phyloP scores from a whole-genome alignment of 1,140 invertebrate species.

The Diploscapter pachys region DNA sequence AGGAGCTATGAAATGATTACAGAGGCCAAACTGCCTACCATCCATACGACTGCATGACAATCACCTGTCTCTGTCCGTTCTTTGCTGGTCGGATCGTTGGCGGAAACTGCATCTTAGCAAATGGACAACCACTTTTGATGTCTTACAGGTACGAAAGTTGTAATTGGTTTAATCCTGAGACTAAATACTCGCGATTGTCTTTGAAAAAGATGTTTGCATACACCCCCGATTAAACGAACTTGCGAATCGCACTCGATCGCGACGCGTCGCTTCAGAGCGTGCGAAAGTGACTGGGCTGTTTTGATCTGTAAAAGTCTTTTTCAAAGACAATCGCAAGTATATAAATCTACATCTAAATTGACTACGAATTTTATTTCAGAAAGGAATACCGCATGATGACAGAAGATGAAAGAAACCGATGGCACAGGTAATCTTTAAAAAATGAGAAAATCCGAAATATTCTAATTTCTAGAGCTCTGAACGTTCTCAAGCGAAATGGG shows the following conservation, averaged over 20 bases:
- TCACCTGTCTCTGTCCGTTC: constrained; percentile 55
- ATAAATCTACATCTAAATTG: too few relatives aligned
- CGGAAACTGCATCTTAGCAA: constrained; percentile 22
- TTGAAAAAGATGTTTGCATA: too few relatives aligned
- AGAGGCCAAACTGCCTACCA: constrained; percentile 52
- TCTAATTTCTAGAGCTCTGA: constrained; percentile 50
- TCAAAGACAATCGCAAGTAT: too few relatives aligned
- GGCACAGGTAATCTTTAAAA: constrained; percentile 13
- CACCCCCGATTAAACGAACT: too few relatives aligned
- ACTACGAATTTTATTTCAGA: too few relatives aligned
- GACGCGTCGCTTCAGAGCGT: too few relatives aligned
- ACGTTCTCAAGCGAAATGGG: constrained; percentile 58
- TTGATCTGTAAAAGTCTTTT: too few relatives aligned
- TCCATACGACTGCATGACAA: constrained; percentile 58
- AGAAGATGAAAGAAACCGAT: constrained; percentile 53
- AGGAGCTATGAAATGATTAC: constrained; percentile 14
- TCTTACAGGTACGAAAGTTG: background rate
- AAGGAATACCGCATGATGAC: constrained; percentile 61
- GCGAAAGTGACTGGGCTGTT: too few relatives aligned
- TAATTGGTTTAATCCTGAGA: too few relatives aligned
- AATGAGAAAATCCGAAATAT: background rate
- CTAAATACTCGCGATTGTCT: too few relatives aligned
- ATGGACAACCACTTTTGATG: constrained; percentile 27
- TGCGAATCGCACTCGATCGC: too few relatives aligned
- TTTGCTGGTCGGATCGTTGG: constrained; percentile 34